Evolutionary conservation across 1,140 invertebrate species (phyloP), one percentile per base, ranked within the genome.

Genomic region (Sipha flava): DNA sequence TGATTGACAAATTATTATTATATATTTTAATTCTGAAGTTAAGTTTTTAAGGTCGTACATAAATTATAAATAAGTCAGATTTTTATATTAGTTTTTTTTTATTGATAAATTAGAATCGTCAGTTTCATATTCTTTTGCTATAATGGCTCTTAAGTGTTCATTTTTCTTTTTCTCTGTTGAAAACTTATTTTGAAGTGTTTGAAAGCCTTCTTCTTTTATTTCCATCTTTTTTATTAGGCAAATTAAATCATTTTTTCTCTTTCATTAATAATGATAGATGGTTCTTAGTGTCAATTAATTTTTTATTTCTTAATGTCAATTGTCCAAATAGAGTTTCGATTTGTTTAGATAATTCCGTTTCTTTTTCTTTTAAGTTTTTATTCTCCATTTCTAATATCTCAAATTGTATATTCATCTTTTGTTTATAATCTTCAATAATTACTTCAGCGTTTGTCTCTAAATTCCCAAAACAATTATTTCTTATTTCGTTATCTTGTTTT

Each of bases 221-320:
- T 75, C 72, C n/a, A 54, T 75, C 23, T 75, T 31, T 34, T 52
- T 5, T n/a, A 75, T 75, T 14, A 21, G 23, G 37, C 10, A 16
- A 18, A 75, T 75, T 34, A 75, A 40, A 75, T 75, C 49, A 14
- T n/a, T 75, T 21, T 75, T 75, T 75, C n/a, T 75, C 72, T 26
- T 75, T 54, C 10, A 18, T 34, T 23, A 75, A 52, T 7, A 54
- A 2, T 31, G n/a, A n/a, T 37, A 54, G 14, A 3, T 21, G 47
- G 5, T 75, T 49, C 16, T 37, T 75, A 54, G n/a, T 21, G 16
- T 34, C 37, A 21, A 16, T 34, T 3, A 75, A 75, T 37, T 57
- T 75, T n/a, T 2, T 54, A 6, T 54, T 75, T 16, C 47, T n/a
- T 23, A 54, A 54, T 7, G 47, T 9, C 18, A 75, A 12, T 54